A percentile compares a stretch with the other conserved stretches of the same genome.
Evolutionary conservation across 2,113 vertebrate species (phyloP).

Genomic region (Puffinus mauretanicus): DNA sequence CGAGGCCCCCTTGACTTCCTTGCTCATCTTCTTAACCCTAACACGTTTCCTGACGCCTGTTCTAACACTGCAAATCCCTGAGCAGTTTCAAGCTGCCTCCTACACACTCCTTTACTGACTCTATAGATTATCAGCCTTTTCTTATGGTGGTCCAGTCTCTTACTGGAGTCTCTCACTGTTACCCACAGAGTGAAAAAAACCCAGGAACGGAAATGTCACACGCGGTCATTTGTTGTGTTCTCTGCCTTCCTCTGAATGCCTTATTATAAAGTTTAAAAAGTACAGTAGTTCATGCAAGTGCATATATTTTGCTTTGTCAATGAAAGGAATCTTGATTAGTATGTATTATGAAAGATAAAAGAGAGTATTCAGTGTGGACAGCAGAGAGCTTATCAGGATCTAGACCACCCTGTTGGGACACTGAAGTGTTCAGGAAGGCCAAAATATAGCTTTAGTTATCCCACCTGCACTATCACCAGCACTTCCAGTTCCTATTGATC

Average conservation of each 20-base stretch:
- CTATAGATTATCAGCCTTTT: background rate
- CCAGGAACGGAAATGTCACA: background rate
- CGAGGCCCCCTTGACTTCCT: background rate
- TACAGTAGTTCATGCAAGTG: background rate
- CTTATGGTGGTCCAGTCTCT: background rate
- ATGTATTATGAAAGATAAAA: background rate
- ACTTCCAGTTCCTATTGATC: background rate
- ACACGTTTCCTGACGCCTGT: background rate
- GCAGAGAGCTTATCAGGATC: background rate
- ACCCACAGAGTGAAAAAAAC: background rate
- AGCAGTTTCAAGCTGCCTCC: background rate
- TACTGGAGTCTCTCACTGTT: background rate
- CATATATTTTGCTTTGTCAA: background rate
- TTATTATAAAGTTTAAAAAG: background rate
- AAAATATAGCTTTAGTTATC: background rate
- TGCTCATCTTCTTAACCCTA: background rate
- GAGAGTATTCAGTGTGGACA: background rate
- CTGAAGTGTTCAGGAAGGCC: background rate
- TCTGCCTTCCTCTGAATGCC: background rate
- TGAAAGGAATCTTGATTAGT: background rate
- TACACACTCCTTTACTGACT: background rate
- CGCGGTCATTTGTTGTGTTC: background rate
- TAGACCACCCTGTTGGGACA: background rate
- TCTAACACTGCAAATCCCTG: slow-evolving; percentile 13
- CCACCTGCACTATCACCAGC: background rate